Evolutionary conservation across 1,140 invertebrate species (phyloP).

Genomic region (Cherax destructor): DNA sequence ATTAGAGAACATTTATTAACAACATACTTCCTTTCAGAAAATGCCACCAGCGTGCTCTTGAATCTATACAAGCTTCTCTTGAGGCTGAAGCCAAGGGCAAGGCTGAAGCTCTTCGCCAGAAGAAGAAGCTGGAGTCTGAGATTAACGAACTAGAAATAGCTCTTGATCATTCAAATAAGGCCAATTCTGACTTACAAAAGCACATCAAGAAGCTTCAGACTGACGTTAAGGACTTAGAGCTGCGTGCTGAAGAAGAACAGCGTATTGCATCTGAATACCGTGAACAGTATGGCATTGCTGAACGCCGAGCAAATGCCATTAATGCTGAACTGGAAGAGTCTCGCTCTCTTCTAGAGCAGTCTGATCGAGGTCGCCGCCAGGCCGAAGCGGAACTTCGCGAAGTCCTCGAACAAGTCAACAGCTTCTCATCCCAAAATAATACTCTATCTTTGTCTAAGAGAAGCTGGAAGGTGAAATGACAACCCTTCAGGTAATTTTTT

Average conservation of each 20-base stretch:
- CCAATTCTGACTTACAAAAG: conserved; percentile 98
- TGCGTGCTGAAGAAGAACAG: conserved; percentile 81
- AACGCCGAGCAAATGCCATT: conserved; percentile 74
- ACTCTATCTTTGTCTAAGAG: conserved; percentile 77
- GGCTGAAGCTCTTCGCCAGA: conserved; percentile 59
- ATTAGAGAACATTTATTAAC: not conserved
- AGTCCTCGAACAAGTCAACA: conserved; percentile 78
- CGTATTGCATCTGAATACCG: conserved; percentile 48
- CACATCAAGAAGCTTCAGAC: conserved; percentile 94
- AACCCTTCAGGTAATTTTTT: conserved; percentile 33
- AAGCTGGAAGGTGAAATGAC: conserved; percentile 75
- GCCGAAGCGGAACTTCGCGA: conserved; percentile 80
- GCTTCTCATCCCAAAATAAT: conserved; percentile 76
- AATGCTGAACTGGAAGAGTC: conserved; percentile 79
- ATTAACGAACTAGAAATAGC: conserved; percentile 59
- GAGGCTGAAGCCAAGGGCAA: conserved; percentile 78
- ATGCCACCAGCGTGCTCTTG: conserved; percentile 73
- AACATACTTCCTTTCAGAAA: conserved; percentile 30
- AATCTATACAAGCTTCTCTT: conserved; percentile 79
- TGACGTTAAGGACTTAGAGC: conserved; percentile 72
- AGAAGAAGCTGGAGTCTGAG: conserved; percentile 63
- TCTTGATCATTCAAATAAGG: conserved; percentile 74
- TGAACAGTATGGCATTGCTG: conserved; percentile 32
- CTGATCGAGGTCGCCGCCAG: conserved; percentile 78
- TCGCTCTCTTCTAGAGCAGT: conserved; percentile 78